Evolutionary conservation across 2,113 vertebrate species (phyloP), one percentile per base, ranked within the genome.

Genomic region (Pardalotus punctatus): DNA sequence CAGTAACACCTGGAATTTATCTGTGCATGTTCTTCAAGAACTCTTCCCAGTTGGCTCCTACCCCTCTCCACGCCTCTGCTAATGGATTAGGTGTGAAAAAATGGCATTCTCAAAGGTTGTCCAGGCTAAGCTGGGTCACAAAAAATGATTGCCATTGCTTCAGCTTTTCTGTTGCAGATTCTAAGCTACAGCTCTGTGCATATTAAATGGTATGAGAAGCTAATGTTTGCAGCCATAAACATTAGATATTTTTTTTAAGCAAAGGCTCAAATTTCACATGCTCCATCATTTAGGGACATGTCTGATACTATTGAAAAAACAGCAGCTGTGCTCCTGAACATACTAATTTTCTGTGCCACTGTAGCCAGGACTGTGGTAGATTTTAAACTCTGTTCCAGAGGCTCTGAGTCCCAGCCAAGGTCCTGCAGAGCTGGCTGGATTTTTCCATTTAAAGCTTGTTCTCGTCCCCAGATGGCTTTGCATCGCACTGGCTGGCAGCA

Each of bases 391-490:
- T 38, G 11, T 92, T 95, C 92, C 90, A 90, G 82, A 88, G 64
- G 48, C 90, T 57, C n/a, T 33, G 82, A 92, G 76, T 83, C 48
- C 42, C 40, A 74, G 93, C 92, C 96, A 96, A 93, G 48, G 67
- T 87, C 81, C 85, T 88, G 66, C 72, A 84, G 77, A 95, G 64
- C 76, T 90, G 90, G 56, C 86, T 86, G 76, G 81, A 50, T 93
- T 94, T 93, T 95, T 90, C 93, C 82, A 88, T 97, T 90, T 92
- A 90, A 92, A 96, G 72, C 1, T 0, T 84, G 43, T 86, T 95
- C 80, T 78, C 1, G 29, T 94, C 92, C 94, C 92, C 88, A 86
- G 93, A 93, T 97, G 94, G 92, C 94, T 94, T 82, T 81, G 60
- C 29, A 15, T 78, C 14, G 56, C 65, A 4, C 67, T 92, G 91